Evolutionary conservation across 2,888 invertebrate genomes (phyloP), one percentile per base, ranked within the genome.

Genomic region (Cremastobaeus sp.): DNA sequence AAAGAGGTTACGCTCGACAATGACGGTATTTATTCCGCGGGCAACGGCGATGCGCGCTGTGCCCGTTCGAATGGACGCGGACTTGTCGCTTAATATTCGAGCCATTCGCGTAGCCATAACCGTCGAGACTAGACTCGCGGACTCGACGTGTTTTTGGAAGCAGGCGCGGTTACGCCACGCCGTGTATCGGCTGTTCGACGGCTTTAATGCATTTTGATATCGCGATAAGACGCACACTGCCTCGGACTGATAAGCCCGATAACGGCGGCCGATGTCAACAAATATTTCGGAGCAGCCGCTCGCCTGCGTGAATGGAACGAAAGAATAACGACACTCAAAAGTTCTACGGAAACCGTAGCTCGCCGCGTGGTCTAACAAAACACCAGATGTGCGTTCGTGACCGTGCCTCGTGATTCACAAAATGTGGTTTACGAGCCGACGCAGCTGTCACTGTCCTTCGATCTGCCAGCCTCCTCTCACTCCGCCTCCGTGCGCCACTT

Each of bases 361-460:
- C 21, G 47, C 28, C 47, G 37, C 50, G 50, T 43, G 57, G 43
- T 64, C 59, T 30, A 25, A 73, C 62, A 60, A 73, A 73, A 73
- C 65, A 65, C 66, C 73, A 73, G 73, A 73, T 73, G 73, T 66
- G 47, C 66, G 47, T 25, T 25, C 39, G 18, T 28, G 11, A 30
- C 37, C 12, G 54, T 54, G 12, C 20, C 30, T 73, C 52, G 62
- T 73, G 73, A 73, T 73, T 73, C 73, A 66, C 66, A 54, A 72
- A 72, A 66, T 68, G 62, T 43, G 62, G 32, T 55, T 60, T 72
- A 54, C 48, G 62, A 62, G 43, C 30, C 43, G 32, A n/a, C 70
- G 50, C 73, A 73, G 73, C 73, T 73, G 73, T 68, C 73, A 68
- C 62, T 68, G 20, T 66, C 37, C 68, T 59, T 57, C 62, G 45